phyloP scores from a whole-genome alignment of 2,888 invertebrate species.

The Neoscelio sp. region DNA sequence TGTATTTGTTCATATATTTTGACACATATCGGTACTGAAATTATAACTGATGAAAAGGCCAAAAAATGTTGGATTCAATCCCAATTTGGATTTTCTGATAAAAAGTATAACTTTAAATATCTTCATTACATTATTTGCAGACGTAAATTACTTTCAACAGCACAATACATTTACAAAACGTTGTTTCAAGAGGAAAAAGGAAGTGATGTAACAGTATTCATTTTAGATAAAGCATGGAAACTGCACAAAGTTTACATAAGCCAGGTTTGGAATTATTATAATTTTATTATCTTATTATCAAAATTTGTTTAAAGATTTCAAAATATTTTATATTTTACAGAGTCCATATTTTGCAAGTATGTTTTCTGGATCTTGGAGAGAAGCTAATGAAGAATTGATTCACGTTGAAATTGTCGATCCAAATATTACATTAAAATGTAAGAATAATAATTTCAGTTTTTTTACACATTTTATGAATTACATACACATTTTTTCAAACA shows the following conservation, averaged over 20 bases:
- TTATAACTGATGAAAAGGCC: too few relatives aligned
- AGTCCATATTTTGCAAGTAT: slow-evolving; percentile 92
- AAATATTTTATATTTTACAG: slow-evolving; percentile 78
- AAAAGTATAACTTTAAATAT: too few relatives aligned
- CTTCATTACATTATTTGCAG: slow-evolving; percentile 83
- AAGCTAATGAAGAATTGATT: slow-evolving; percentile 87
- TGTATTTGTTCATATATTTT: too few relatives aligned
- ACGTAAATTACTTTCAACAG: slow-evolving; percentile 88
- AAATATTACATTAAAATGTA: slow-evolving; percentile 88
- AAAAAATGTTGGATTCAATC: too few relatives aligned
- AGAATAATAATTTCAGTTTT: slow-evolving; percentile 72
- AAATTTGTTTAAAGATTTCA: not conserved
- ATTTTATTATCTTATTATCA: not conserved
- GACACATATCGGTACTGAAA: too few relatives aligned
- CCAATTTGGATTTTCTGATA: not conserved
- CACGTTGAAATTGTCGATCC: slow-evolving; percentile 89
- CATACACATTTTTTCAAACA: too few relatives aligned
- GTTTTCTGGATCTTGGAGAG: slow-evolving; percentile 92
- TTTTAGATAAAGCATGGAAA: slow-evolving; percentile 89
- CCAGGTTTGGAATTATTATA: slow-evolving; percentile 83
- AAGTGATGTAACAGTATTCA: slow-evolving; percentile 89
- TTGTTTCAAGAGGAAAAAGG: slow-evolving; percentile 90
- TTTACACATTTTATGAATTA: too few relatives aligned
- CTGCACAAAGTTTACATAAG: slow-evolving; percentile 91
- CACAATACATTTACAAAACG: slow-evolving; percentile 91